These are phyloP conservation scores for Brotogeris chrysoptera DNA, from an alignment of 2,797 vertebrate genomes.

Conservation along the genomic window DNA sequence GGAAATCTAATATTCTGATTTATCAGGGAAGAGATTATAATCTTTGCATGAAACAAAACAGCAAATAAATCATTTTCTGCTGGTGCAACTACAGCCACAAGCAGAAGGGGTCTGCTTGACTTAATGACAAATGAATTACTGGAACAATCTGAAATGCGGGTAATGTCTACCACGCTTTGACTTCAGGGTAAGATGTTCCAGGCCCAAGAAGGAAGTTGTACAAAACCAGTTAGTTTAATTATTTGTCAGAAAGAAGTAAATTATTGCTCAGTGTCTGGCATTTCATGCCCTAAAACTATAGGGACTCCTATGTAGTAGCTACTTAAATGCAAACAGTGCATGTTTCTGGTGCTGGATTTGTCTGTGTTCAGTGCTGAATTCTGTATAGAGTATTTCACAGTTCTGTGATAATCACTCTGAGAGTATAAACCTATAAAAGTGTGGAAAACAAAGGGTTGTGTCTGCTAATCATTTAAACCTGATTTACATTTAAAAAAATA, in stretches of 20 bases:
- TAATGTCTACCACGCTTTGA: conserved; percentile 3
- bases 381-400: not conserved
- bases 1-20: not conserved
- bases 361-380: not conserved
- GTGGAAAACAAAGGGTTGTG: not conserved
- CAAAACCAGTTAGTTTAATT: conserved; percentile 14
- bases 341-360: not conserved
- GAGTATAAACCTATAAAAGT: not conserved
- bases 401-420: not conserved
- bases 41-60: not conserved
- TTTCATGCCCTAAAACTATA: conserved; percentile 18
- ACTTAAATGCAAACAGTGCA: not conserved
- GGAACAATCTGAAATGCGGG: conserved; percentile 15
- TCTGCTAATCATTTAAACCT: conserved; percentile 9
- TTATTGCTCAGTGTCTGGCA: not conserved
- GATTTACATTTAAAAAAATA: conserved; percentile 19
- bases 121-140: not conserved
- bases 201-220: not conserved
- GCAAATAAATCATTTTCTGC: not conserved
- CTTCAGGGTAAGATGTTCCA: conserved; percentile 23
- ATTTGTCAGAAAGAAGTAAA: not conserved
- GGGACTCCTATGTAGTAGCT: not conserved
- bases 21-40: not conserved
- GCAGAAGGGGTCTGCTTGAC: conserved; percentile 2
- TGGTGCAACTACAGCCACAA: not conserved